A percentile compares a stretch with the other conserved stretches of the same genome.
phyloP scores from a whole-genome alignment of 2,113 vertebrate species.

The Peromyscus californicus region DNA sequence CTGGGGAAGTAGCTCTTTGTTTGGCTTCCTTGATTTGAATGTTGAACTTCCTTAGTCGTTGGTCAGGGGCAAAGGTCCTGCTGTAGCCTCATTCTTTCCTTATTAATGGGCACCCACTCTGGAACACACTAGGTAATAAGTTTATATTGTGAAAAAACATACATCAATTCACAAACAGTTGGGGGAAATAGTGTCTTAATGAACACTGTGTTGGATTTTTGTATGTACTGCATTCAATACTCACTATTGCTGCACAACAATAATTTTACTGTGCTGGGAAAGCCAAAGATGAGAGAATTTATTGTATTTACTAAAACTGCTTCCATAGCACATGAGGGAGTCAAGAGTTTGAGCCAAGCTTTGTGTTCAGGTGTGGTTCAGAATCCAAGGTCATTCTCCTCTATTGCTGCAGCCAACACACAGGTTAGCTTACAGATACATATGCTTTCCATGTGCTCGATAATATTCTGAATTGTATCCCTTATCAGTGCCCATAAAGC shows the following conservation, averaged over 20 bases:
- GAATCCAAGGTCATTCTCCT: neutral
- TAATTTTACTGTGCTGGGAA: neutral
- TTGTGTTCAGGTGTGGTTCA: slow-evolving; percentile 2
- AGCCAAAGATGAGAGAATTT: neutral
- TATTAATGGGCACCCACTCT: neutral
- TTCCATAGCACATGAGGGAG: fast-evolving
- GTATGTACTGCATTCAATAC: neutral
- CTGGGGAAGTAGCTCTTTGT: neutral
- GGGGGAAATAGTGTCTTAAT: neutral
- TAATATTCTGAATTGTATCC: neutral
- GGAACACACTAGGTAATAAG: neutral
- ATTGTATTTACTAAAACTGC: neutral
- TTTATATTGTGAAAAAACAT: neutral
- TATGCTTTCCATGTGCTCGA: neutral
- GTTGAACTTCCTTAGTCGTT: neutral
- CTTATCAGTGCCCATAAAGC: neutral
- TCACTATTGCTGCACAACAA: neutral
- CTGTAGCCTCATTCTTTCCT: neutral
- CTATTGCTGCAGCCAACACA: neutral
- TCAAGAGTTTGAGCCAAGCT: neutral
- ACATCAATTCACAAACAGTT: neutral
- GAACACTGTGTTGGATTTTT: neutral
- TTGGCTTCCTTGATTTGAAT: neutral
- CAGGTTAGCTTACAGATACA: neutral
- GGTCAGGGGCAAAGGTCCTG: neutral